These are phyloP conservation scores for Sebastes fasciatus DNA, from an alignment of 2,113 vertebrate species.

Conservation along the genomic window DNA sequence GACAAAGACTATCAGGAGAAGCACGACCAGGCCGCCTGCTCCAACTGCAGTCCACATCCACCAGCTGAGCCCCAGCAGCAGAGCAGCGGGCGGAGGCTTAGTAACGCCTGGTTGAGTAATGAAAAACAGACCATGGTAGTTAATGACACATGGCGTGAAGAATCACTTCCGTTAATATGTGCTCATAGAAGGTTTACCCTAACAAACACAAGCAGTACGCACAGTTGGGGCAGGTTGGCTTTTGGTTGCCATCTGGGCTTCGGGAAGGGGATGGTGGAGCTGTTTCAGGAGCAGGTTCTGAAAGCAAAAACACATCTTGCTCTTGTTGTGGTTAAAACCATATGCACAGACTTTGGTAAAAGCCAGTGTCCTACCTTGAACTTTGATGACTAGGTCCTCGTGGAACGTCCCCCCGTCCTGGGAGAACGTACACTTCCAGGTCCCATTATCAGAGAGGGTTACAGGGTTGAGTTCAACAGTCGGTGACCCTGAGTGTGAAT, in stretches of 20 bases:
- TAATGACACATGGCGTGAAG: not conserved
- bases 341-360: too few relatives aligned
- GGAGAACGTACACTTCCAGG: constrained; percentile 54
- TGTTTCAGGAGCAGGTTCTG: not conserved
- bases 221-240: fast-evolving
- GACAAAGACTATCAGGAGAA: constrained; percentile 53
- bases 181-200: not conserved
- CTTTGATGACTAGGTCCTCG: not conserved
- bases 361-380: constrained; percentile 62
- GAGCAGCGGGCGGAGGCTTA: fast-evolving
- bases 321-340: not conserved
- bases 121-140: not conserved
- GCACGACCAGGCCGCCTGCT: constrained; percentile 51
- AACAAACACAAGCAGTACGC: not conserved
- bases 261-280: not conserved
- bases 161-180: not conserved
- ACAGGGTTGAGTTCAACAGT: constrained; percentile 13
- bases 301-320: constrained; percentile 14
- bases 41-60: constrained; percentile 75
- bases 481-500: fast-evolving
- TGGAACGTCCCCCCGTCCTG: fast-evolving
- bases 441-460: constrained; percentile 30
- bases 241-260: fast-evolving
- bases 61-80: constrained; percentile 30
- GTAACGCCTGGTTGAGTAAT: not conserved